phyloP scores from a whole-genome alignment of 1,140 invertebrate genomes.

The Papilio polyxenes region DNA sequence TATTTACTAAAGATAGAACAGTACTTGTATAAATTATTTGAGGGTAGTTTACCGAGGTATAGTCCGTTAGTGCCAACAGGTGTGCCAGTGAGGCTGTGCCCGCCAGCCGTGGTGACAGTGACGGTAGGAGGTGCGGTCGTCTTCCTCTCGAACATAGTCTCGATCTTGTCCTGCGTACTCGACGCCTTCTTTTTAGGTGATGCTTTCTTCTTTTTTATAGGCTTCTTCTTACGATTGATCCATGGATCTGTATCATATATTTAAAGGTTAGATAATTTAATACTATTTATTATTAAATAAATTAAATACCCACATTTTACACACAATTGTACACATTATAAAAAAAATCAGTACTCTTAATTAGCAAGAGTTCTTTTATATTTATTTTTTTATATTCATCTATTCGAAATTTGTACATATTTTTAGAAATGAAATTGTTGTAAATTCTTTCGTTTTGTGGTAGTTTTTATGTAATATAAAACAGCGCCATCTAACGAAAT shows the following conservation, averaged over 20 bases:
- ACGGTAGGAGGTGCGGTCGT: conserved; percentile 55
- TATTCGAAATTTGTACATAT: too few species aligned
- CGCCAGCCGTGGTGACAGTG: conserved; percentile 60
- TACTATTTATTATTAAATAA: too few species aligned
- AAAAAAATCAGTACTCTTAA: too few species aligned
- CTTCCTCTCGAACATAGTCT: conserved; percentile 84
- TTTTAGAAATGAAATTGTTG: conserved; percentile 14
- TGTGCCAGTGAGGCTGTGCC: conserved; percentile 66
- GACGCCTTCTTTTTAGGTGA: conserved; percentile 83
- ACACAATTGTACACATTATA: not conserved
- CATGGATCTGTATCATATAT: conserved; percentile 86
- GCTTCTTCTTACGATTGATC: conserved; percentile 88
- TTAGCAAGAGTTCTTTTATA: too few species aligned
- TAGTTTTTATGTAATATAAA: not conserved
- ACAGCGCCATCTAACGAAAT: not conserved
- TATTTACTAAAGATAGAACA: too few species aligned
- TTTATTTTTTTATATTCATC: conserved; percentile 48
- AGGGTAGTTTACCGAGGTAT: conserved; percentile 60
- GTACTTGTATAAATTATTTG: too few species aligned
- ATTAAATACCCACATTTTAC: too few species aligned
- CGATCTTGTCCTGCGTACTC: conserved; percentile 89
- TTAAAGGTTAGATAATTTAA: too few species aligned
- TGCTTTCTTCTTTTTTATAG: conserved; percentile 85
- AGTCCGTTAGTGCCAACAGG: conserved; percentile 77
- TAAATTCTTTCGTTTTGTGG: not conserved